Base-by-base conservation (phyloP, 2,797 vertebrate species). In the Spondyliosoma cantharus region DNA sequence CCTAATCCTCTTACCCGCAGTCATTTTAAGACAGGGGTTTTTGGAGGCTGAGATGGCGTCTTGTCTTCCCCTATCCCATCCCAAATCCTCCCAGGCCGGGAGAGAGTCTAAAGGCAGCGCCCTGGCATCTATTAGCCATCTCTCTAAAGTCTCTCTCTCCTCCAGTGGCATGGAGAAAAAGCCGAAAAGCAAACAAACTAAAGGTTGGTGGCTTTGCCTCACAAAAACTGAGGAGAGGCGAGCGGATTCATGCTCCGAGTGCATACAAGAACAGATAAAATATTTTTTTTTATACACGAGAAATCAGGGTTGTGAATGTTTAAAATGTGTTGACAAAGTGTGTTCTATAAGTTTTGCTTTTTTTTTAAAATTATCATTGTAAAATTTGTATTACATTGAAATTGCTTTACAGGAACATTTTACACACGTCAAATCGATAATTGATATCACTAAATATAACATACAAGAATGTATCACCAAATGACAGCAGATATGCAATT, bases 1-100 rank as follows among this genome's bases (percentile, higher is more conserved):
- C 96, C 96, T 99, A 99, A 99, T 99, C 98, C 97, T 98, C 97
- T 99, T 99, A 99, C 94, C 95, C 95, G 95, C 96, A 96, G 96
- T 97, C 96, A 96, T 96, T 97, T 96, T 96, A 95, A 97, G 96
- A 96, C 96, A 96, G 96, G 94, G 96, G 74, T 96, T 96, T 90
- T 96, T 95, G 94, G 95, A 96, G 95, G 94, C 96, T 97, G 95
- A 96, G 95, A 96, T 95, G 96, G 96, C 96, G 94, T 96, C 96
- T 95, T 95, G 95, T 96, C 95, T 96, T 94, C 92, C 29, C 94
- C 95, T 93, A 95, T 95, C 95, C 95, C 93, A 95, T 94, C 95
- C 93, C 94, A 94, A 96, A 97, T 97, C 96, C 96, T 96, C 92
- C 95, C 93, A 94, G 95, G 93, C 95, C 95, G 94, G 94, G 94